phyloP scores from a whole-genome alignment of 2,113 vertebrate genomes.

The Camelus bactrianus region DNA sequence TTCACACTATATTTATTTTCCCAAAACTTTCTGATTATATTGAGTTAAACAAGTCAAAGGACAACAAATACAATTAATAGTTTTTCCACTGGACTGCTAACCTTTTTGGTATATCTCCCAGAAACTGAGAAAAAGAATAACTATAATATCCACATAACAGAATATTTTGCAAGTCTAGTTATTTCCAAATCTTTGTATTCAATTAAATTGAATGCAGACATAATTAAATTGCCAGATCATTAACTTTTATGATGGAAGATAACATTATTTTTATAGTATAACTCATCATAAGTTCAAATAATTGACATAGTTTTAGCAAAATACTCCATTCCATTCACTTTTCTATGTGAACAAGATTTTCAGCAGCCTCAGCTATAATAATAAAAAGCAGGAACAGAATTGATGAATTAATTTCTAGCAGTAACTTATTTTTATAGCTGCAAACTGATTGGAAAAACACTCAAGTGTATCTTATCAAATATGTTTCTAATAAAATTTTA shows the following conservation, averaged over 20 bases:
- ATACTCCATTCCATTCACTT: neutral
- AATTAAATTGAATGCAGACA: neutral
- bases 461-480: neutral
- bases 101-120: neutral
- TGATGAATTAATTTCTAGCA: neutral
- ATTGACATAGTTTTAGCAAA: neutral
- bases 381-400: constrained; percentile 25
- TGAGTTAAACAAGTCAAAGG: constrained; percentile 13
- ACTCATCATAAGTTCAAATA: constrained; percentile 6
- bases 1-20: constrained; percentile 21
- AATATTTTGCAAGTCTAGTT: constrained; percentile 9
- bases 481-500: neutral
- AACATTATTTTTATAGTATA: constrained; percentile 31
- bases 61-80: neutral
- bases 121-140: neutral
- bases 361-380: neutral
- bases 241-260: constrained; percentile 9
- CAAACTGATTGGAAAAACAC: neutral
- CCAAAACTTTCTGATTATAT: neutral
- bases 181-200: constrained; percentile 41
- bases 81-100: neutral
- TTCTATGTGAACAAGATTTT: constrained; percentile 9
- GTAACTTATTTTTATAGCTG: neutral
- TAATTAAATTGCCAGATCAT: constrained; percentile 16
- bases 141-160: neutral